phyloP scores from a whole-genome alignment of 2,888 invertebrate species.

The Pediacus dermestoides region DNA sequence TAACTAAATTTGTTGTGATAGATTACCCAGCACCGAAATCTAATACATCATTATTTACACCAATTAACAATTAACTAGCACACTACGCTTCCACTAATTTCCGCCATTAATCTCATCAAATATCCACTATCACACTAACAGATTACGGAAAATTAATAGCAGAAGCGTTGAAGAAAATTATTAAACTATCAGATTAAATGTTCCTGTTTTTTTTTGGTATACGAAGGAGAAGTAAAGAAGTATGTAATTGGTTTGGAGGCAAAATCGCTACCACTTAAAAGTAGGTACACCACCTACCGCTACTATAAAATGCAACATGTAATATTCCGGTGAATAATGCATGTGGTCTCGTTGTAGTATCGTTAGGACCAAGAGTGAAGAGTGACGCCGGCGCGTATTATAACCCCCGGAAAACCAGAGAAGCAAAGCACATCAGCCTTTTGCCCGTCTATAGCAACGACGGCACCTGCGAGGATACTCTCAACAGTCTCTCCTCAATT shows the following conservation, averaged over 20 bases:
- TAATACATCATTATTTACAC: conserved; percentile 2
- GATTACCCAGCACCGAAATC: not conserved
- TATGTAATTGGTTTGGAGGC: too few species aligned
- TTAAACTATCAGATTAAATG: too few species aligned
- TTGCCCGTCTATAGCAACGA: not conserved
- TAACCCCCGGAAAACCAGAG: conserved; percentile 7
- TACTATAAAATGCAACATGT: conserved; percentile 36
- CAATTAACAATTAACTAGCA: not conserved
- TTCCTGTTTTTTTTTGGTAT: too few species aligned
- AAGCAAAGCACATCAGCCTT: conserved; percentile 8
- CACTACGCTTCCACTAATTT: not conserved
- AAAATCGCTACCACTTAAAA: too few species aligned
- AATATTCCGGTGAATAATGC: conserved; percentile 40
- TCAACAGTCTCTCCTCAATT: conserved; percentile 41
- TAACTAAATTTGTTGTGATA: conserved; percentile 1
- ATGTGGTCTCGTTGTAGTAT: conserved; percentile 24
- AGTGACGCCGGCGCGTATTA: conserved; percentile 17
- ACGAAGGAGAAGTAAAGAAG: too few species aligned
- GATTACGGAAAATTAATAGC: too few species aligned
- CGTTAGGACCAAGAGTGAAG: conserved; percentile 22
- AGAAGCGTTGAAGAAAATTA: too few species aligned
- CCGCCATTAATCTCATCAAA: too few species aligned
- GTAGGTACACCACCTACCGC: too few species aligned
- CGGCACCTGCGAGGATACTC: conserved; percentile 47
- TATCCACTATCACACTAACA: too few species aligned